Conservation (phyloP, 2,888 invertebrate species). For the Pteria penguin region DNA sequence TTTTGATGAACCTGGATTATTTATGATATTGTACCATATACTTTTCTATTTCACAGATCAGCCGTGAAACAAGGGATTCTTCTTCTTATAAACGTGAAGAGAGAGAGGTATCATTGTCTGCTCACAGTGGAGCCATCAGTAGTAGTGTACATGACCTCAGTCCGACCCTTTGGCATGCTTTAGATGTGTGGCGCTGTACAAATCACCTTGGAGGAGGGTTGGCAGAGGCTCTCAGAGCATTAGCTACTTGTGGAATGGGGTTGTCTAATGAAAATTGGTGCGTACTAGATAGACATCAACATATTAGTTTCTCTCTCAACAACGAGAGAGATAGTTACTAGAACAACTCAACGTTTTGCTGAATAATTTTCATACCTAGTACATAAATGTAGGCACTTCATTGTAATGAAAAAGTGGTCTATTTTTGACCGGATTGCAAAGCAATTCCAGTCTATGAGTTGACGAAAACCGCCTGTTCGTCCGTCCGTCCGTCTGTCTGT, state of each 20-base stretch:
- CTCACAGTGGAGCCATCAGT: conserved; percentile 72
- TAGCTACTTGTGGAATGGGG: conserved; percentile 75
- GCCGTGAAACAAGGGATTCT: conserved; percentile 40
- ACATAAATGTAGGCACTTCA: no score
- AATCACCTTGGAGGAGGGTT: conserved; percentile 71
- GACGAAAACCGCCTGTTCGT: no score
- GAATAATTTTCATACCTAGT: no score
- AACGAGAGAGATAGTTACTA: no score
- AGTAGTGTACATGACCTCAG: conserved; percentile 79
- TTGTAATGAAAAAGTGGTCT: no score
- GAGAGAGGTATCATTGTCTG: conserved; percentile 41
- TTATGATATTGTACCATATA: no score
- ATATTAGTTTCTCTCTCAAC: no score
- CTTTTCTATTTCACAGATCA: conserved; percentile 43
- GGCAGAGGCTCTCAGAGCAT: conserved; percentile 70
- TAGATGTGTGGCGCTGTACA: conserved; percentile 79
- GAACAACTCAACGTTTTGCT: no score
- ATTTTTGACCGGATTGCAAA: no score
- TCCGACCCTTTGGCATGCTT: conserved; percentile 79
- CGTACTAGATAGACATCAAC: conserved; percentile 18
- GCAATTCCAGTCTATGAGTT: no score
- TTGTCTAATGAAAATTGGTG: conserved; percentile 78
- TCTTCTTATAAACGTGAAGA: conserved; percentile 22
- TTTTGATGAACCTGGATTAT: no score
- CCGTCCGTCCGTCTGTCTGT: no score